Evolutionary conservation across 2,888 invertebrate species (phyloP).

Genomic region (Epinotia brunnichana): DNA sequence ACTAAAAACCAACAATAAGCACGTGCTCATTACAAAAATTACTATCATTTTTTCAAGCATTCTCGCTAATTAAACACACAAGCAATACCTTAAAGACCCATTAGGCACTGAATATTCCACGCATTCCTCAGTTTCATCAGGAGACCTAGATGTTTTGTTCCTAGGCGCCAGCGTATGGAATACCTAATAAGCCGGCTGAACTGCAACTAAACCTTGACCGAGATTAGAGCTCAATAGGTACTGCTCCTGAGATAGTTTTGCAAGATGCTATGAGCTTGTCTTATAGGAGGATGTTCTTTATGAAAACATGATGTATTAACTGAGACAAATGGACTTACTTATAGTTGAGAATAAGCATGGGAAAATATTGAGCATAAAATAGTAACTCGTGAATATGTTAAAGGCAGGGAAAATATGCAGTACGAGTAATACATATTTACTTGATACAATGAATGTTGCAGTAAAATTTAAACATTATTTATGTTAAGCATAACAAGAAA

Average conservation of each 20-base stretch:
- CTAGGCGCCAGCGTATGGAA: conserved; percentile 63
- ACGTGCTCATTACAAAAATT: not conserved
- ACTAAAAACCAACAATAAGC: not conserved
- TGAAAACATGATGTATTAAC: not conserved
- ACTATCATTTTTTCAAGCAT: not conserved
- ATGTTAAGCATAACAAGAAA: conserved; percentile 39
- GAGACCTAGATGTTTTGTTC: conserved; percentile 64
- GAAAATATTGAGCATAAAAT: not conserved
- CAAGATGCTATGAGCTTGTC: conserved; percentile 16
- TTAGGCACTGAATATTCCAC: conserved; percentile 34
- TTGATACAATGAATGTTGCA: not conserved
- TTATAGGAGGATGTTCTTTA: not conserved
- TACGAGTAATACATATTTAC: not conserved
- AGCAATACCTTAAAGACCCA: conserved; percentile 4
- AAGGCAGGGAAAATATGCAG: not conserved
- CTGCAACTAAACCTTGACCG: conserved; percentile 71
- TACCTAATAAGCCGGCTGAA: conserved; percentile 73
- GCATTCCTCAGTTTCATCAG: conserved; percentile 53
- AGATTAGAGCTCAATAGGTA: conserved; percentile 48
- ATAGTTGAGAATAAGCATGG: not conserved
- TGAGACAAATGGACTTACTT: not conserved
- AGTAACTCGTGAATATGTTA: not conserved
- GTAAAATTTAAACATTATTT: conserved; percentile 21
- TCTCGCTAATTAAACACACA: not conserved
- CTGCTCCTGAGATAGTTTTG: conserved; percentile 25